Conservation (phyloP, 2,888 invertebrate genomes). For the Acleris literana region DNA sequence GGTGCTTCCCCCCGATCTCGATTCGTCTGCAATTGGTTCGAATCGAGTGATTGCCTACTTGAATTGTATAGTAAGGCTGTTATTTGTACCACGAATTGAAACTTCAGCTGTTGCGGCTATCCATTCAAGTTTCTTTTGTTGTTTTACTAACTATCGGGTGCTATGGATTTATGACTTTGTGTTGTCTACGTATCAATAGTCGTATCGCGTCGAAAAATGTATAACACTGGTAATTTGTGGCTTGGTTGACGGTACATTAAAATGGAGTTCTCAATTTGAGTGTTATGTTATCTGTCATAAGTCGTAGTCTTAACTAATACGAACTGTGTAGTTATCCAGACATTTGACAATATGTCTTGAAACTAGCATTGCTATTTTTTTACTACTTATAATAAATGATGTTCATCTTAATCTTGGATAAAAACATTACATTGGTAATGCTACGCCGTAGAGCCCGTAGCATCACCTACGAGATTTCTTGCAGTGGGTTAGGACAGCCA, state of each 20-base stretch:
- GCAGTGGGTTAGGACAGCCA: no score
- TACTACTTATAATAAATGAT: no score
- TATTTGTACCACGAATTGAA: conserved; percentile 35
- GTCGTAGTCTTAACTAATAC: no score
- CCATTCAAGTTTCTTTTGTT: conserved; percentile 43
- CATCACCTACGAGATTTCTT: conserved; percentile 1
- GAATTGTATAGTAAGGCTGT: conserved; percentile 41
- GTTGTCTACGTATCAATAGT: no score
- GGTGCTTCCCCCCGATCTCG: conserved; percentile 79
- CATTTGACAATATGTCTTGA: no score
- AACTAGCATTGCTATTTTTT: no score
- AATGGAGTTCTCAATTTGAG: no score
- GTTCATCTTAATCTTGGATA: not conserved
- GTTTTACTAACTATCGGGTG: conserved; percentile 22
- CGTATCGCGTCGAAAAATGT: no score
- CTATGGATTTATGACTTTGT: conserved; percentile 11
- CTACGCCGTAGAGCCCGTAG: conserved; percentile 9
- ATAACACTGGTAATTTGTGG: no score
- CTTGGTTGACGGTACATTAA: no score
- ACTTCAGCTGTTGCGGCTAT: conserved; percentile 36
- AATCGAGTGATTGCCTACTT: conserved; percentile 69
- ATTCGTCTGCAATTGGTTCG: conserved; percentile 66
- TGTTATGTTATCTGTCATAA: no score
- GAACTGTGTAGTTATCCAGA: no score
- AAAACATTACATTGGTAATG: not conserved